These are phyloP conservation scores for Brachyptera risi DNA, from an alignment of 2,888 invertebrate genomes.

Conservation along the genomic window DNA sequence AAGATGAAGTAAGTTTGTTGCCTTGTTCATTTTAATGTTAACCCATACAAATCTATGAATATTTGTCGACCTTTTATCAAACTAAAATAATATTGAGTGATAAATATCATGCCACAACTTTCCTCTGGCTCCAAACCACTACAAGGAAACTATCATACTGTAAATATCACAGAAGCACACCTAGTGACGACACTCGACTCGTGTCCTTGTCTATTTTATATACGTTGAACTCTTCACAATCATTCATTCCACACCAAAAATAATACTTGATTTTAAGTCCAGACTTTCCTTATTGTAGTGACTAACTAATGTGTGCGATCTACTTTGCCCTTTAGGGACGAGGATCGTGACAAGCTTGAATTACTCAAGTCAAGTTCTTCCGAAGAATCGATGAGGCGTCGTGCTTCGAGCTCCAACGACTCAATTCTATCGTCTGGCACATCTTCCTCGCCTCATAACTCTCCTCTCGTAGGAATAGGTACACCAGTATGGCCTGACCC, in stretches of 20 bases:
- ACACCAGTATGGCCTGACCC: slow-evolving; percentile 29
- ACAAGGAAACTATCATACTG: too few species aligned
- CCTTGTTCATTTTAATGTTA: neutral
- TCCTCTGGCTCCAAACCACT: too few species aligned
- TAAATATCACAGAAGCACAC: too few species aligned
- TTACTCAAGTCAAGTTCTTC: slow-evolving; percentile 52
- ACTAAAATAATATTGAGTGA: neutral
- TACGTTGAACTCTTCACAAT: too few species aligned
- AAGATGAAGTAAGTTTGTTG: slow-evolving; percentile 61
- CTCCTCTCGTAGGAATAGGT: slow-evolving; percentile 39
- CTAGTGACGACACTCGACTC: too few species aligned
- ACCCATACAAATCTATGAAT: neutral
- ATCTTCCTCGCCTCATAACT: slow-evolving; percentile 36
- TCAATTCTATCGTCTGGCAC: slow-evolving; percentile 54
- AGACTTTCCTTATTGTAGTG: too few species aligned
- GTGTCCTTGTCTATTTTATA: too few species aligned
- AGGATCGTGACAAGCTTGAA: slow-evolving; percentile 58
- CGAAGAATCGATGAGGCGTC: slow-evolving; percentile 56
- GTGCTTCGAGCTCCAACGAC: slow-evolving; percentile 58
- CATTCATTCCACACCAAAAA: too few species aligned
- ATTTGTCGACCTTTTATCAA: neutral
- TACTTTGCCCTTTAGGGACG: slow-evolving; percentile 58
- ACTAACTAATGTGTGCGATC: too few species aligned
- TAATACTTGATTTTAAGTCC: too few species aligned
- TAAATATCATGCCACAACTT: too few species aligned